These are phyloP conservation scores for Acanthiza pusilla DNA, from an alignment of 2,797 vertebrate species.

Conservation along the genomic window DNA sequence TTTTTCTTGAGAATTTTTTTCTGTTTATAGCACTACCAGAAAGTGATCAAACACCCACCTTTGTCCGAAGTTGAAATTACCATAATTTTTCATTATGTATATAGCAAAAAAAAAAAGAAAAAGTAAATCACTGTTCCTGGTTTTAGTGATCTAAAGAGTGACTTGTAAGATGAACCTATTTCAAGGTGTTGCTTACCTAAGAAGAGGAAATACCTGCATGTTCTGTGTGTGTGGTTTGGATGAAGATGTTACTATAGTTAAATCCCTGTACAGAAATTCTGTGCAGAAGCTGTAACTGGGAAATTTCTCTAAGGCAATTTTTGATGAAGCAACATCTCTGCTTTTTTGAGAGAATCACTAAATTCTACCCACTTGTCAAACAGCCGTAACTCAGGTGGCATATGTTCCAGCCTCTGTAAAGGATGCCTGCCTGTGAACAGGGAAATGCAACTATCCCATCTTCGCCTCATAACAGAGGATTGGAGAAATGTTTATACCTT, in stretches of 20 bases:
- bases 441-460: neutral
- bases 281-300: neutral
- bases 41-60: neutral
- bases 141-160: neutral
- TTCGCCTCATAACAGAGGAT: neutral
- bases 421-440: neutral
- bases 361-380: neutral
- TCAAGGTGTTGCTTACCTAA: neutral
- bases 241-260: neutral
- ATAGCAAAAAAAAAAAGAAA: neutral
- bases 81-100: neutral
- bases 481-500: neutral
- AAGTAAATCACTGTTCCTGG: neutral
- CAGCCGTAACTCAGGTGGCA: neutral
- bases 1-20: neutral
- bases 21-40: neutral
- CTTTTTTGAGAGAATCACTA: neutral
- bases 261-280: neutral
- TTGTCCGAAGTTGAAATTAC: neutral
- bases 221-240: neutral
- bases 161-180: neutral
- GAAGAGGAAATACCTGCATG: neutral
- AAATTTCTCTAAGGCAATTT: neutral
- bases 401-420: neutral
- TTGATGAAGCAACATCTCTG: neutral